These are phyloP conservation scores for Sturnira hondurensis DNA, from an alignment of 2,113 vertebrate genomes.

Conservation along the genomic window DNA sequence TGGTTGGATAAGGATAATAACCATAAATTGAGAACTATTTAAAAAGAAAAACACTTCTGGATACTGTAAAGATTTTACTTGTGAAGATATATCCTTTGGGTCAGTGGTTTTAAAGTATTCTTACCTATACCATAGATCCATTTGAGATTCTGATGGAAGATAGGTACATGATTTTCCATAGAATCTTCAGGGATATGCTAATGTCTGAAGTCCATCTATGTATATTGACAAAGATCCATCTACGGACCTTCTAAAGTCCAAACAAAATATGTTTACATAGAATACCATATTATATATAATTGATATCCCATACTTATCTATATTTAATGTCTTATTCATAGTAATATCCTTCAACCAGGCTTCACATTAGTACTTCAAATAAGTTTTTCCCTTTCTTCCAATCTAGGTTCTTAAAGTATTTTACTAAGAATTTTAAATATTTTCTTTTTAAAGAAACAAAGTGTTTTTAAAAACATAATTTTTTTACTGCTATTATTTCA, in stretches of 20 bases:
- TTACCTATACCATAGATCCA: background rate
- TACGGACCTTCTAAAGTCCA: background rate
- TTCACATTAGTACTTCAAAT: background rate
- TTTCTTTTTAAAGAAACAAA: background rate
- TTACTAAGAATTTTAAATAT: background rate
- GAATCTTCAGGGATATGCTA: background rate
- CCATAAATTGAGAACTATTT: background rate
- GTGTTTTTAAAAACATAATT: background rate
- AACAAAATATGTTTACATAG: background rate
- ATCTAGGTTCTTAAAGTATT: background rate
- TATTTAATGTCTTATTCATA: background rate
- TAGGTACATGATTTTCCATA: background rate
- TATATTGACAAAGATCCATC: background rate
- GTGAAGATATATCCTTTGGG: background rate
- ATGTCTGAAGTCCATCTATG: background rate
- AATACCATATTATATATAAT: background rate
- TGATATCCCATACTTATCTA: background rate
- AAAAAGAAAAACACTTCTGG: background rate
- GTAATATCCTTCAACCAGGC: background rate
- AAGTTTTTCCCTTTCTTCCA: background rate
- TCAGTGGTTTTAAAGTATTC: background rate
- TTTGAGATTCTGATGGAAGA: background rate
- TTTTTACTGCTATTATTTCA: background rate
- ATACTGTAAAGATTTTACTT: background rate
- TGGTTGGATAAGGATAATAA: conserved; percentile 30